Conservation (phyloP, 92 coral and sea anemone species). For the Pocillopora grandis region DNA sequence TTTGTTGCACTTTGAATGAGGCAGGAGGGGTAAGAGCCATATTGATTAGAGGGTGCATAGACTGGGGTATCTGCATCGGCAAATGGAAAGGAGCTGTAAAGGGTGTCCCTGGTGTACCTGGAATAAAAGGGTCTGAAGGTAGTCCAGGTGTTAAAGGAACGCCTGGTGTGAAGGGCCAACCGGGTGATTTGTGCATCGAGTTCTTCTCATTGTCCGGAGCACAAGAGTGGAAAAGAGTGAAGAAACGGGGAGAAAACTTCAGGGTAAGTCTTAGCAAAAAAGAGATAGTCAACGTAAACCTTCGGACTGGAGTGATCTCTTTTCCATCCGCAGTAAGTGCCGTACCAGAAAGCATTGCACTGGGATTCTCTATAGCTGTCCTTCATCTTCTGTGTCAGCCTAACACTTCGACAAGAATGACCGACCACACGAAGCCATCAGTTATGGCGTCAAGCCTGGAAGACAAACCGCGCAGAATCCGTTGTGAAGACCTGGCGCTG, state of each 20-base stretch:
- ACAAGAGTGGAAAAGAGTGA: conserved; percentile 57
- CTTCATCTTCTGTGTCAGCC: conserved; percentile 70
- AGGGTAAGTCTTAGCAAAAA: conserved; percentile 27
- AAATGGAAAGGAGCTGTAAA: conserved; percentile 37
- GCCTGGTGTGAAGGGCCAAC: not conserved
- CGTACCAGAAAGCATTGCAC: conserved; percentile 58
- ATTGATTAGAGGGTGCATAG: conserved; percentile 56
- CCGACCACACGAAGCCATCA: conserved; percentile 47
- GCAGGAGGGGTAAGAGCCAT: conserved; percentile 62
- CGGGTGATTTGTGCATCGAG: conserved; percentile 36
- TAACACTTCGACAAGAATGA: conserved; percentile 36
- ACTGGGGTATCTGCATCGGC: conserved; percentile 66
- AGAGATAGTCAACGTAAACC: conserved; percentile 34
- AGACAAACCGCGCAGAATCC: conserved; percentile 15
- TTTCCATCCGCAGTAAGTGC: conserved; percentile 32
- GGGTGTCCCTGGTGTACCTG: too few relatives aligned
- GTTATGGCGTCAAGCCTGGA: conserved; percentile 9
- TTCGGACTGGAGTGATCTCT: conserved; percentile 37
- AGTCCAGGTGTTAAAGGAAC: not conserved
- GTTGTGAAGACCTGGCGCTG: not conserved
- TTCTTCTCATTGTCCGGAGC: conserved; percentile 13
- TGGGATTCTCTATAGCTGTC: conserved; percentile 57
- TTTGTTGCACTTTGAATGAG: conserved; percentile 25
- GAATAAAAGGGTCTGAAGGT: too few relatives aligned
- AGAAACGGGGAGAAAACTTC: conserved; percentile 38